These are phyloP conservation scores for Mimumesa dahlbomi DNA, from an alignment of 2,888 invertebrate species.

Conservation along the genomic window DNA sequence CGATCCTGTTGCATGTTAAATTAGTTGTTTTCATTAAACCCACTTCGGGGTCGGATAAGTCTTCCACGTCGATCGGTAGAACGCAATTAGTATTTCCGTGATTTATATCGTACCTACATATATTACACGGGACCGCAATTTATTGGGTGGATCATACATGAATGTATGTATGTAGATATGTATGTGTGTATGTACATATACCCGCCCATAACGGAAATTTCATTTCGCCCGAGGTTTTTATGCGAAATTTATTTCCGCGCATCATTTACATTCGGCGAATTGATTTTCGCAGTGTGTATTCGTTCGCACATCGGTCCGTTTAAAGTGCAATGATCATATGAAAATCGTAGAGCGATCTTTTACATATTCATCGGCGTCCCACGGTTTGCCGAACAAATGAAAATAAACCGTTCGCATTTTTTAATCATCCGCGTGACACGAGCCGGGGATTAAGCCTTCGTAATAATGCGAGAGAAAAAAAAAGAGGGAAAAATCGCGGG, in stretches of 20 bases:
- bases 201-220: no score
- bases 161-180: no score
- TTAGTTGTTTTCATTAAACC: conserved; percentile 65
- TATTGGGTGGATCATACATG: conserved; percentile 4
- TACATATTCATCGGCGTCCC: no score
- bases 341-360: no score
- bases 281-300: conserved; percentile 2
- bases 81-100: conserved; percentile 20
- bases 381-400: no score
- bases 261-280: conserved; percentile 15
- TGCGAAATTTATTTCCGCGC: background rate
- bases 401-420: no score
- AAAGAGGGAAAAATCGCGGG: no score
- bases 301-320: background rate
- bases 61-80: conserved; percentile 16
- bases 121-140: conserved; percentile 10
- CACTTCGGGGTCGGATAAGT: conserved; percentile 36
- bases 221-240: conserved; percentile 11
- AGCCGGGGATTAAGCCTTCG: no score
- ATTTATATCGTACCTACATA: conserved; percentile 7
- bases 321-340: background rate
- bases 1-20: conserved; percentile 58
- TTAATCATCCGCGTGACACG: no score
- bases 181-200: no score
- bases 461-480: no score